Percentiles rank a stretch among this genome's conserved stretches.
phyloP scores from a whole-genome alignment of 1,140 invertebrate species.

The Bombus pascuorum region DNA sequence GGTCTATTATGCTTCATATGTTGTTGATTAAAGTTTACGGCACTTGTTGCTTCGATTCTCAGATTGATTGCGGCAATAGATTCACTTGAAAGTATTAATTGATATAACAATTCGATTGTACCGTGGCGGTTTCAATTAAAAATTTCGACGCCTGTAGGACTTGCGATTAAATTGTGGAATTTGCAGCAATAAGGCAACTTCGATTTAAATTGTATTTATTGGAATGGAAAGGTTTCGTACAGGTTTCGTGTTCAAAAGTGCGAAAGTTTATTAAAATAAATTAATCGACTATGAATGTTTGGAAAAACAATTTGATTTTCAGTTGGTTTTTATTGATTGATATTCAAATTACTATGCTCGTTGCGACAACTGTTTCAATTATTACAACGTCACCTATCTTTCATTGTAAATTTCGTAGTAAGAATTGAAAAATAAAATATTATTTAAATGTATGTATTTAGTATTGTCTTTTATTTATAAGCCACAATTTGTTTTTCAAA shows the following conservation, averaged over 20 bases:
- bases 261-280: no score
- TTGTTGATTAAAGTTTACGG: not conserved
- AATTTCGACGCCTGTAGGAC: no score
- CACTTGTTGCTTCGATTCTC: not conserved
- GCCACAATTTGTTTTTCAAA: not conserved
- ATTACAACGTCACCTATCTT: not conserved
- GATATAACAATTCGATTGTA: not conserved
- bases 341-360: no score
- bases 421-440: not conserved
- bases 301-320: not conserved
- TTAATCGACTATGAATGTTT: no score
- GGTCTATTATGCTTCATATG: not conserved
- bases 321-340: not conserved
- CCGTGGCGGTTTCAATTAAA: no score
- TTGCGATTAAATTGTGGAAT: no score
- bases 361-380: not conserved
- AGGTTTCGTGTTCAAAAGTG: no score
- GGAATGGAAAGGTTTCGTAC: no score
- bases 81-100: not conserved
- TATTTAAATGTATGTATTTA: not conserved
- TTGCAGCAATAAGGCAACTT: no score
- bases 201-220: no score
- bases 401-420: not conserved
- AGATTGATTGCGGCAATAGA: no score
- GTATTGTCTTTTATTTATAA: not conserved